Evolutionary conservation across 2,797 vertebrate species (phyloP), one percentile per base, ranked within the genome.

Genomic region (Coluber constrictor): DNA sequence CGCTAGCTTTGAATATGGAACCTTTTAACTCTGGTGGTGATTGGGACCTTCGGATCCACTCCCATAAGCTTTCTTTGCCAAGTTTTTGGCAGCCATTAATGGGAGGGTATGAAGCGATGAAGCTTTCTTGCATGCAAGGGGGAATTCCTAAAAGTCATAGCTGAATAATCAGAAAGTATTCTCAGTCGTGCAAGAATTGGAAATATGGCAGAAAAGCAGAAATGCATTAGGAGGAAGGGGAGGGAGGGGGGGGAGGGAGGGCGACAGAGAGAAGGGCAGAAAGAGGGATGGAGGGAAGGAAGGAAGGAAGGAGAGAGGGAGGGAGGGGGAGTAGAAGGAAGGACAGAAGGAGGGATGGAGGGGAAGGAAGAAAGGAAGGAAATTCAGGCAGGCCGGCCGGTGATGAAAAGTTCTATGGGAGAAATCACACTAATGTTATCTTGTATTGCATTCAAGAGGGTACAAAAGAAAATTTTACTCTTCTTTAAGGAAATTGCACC

Each of bases 1-100:
- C n/a, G 3, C 55, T 10, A 37, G n/a, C 70, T 47, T 47, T 83
- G 13, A 16, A 1, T 18, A 15, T 20, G 55, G 13, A 25, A 4
- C 56, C 5, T 23, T 4, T 0, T 18, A 90, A 57, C 0, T 0
- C 0, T 87, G 43, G 8, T 27, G 51, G 54, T 56, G 18, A 32
- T 6, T 0, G 2, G 57, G 25, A 23, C 20, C 23, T n/a, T 66
- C 2, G 0, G 63, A 15, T 66, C 29, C 29, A n/a, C 1, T 66
- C 63, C 5, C 63, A n/a, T n/a, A 66, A 66, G 63, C 29, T 5
- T 15, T n/a, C 29, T 12, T 66, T 66, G 63, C 63, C 51, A 54
- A 15, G 8, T 63, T 63, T 63, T 11, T 63, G 61, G 27, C 27
- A 29, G 29, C 11, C 29, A 1, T 66, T 5, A 66, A n/a, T n/a